phyloP scores from a whole-genome alignment of 2,888 invertebrate species.

The Toxonevra muliebris region DNA sequence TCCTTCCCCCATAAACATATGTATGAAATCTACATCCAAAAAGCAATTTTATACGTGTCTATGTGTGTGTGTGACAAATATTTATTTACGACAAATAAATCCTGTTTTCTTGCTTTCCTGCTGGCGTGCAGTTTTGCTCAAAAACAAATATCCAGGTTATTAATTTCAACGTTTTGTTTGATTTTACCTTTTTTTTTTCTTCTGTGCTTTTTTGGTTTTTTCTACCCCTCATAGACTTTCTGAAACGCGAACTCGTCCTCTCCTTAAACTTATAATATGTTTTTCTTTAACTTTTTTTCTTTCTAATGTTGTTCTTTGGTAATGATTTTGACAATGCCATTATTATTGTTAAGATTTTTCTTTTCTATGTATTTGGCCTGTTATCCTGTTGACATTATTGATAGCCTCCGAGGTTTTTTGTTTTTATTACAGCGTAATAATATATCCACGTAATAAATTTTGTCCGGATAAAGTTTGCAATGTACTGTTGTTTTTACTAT shows the following conservation, averaged over 20 bases:
- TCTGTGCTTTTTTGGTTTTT: slow-evolving; percentile 7
- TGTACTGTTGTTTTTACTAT: slow-evolving; percentile 17
- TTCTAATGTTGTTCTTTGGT: neutral
- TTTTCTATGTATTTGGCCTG: neutral
- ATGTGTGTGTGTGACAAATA: no score
- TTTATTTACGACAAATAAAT: slow-evolving; percentile 53
- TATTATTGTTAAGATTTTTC: slow-evolving; percentile 18
- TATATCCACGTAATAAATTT: slow-evolving; percentile 22
- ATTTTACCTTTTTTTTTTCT: slow-evolving; percentile 36
- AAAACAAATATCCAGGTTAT: slow-evolving; percentile 50
- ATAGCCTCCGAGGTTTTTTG: slow-evolving; percentile 22
- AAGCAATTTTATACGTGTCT: no score
- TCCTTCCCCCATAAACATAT: no score
- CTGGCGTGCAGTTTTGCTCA: slow-evolving; percentile 13
- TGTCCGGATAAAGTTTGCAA: slow-evolving; percentile 14
- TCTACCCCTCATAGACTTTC: no score
- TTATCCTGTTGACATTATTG: slow-evolving; percentile 31
- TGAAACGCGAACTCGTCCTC: neutral
- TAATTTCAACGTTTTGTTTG: slow-evolving; percentile 45
- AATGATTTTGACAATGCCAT: slow-evolving; percentile 29
- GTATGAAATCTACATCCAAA: no score
- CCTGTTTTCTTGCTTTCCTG: slow-evolving; percentile 38
- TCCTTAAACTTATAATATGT: no score
- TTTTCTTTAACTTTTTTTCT: neutral
- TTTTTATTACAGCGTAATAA: slow-evolving; percentile 2